These are phyloP conservation scores for Drosophila bunnanda DNA, from an alignment of 2,888 invertebrate genomes.

Conservation along the genomic window DNA sequence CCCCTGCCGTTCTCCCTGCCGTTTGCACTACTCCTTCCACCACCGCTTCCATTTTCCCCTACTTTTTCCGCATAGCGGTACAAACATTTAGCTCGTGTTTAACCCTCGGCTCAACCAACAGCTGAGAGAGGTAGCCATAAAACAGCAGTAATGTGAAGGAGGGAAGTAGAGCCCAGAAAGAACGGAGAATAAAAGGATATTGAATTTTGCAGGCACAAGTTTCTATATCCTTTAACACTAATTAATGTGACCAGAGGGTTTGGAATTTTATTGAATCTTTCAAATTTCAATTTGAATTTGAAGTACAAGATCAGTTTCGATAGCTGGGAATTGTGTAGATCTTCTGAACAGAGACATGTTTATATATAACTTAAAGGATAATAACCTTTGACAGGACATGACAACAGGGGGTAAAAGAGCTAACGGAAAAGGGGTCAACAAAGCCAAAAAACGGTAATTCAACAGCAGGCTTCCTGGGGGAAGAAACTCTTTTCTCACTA, in stretches of 20 bases:
- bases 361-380: too few species aligned
- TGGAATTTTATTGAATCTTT: background rate
- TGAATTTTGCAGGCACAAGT: background rate
- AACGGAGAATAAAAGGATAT: slow-evolving; percentile 13
- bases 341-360: background rate
- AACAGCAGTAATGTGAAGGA: slow-evolving; percentile 23
- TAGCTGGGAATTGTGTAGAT: background rate
- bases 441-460: slow-evolving; percentile 26
- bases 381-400: background rate
- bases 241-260: background rate
- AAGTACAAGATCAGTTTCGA: background rate
- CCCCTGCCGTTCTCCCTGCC: background rate
- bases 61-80: slow-evolving; percentile 58
- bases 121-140: slow-evolving; percentile 26
- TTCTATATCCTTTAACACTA: background rate
- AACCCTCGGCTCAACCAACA: slow-evolving; percentile 44
- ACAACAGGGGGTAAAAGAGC: background rate
- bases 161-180: slow-evolving; percentile 2
- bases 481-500: slow-evolving; percentile 5
- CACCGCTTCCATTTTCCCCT: background rate
- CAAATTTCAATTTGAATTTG: background rate
- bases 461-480: slow-evolving; percentile 28
- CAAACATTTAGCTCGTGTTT: slow-evolving; percentile 61
- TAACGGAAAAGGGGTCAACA: slow-evolving; percentile 32
- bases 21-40: background rate